These are phyloP conservation scores for Rotaria magnacalcarata DNA, from an alignment of 2,888 invertebrate genomes.

Conservation along the genomic window DNA sequence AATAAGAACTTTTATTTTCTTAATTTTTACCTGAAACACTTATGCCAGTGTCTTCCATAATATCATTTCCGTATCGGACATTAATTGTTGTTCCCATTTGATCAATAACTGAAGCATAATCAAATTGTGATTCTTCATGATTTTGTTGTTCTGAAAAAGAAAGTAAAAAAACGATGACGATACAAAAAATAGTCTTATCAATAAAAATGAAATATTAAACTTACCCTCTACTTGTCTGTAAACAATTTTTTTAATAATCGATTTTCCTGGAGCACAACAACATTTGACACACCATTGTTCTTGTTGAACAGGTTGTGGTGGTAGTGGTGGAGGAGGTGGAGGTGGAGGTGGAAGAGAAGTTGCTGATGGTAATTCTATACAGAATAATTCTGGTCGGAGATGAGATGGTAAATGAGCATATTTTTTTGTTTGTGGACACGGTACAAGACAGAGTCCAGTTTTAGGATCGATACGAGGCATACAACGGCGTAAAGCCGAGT, in stretches of 20 bases:
- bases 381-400: conserved; percentile 20
- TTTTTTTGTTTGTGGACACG: not conserved
- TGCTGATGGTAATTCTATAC: not conserved
- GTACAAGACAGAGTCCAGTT: not conserved
- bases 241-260: not conserved
- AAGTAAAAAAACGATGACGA: not conserved
- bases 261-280: not conserved
- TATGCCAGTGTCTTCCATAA: not conserved
- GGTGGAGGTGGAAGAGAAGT: not conserved
- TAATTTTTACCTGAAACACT: not conserved
- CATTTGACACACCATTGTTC: not conserved
- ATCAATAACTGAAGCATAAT: not conserved
- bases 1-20: not conserved
- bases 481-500: not conserved
- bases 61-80: not conserved
- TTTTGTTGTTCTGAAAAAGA: not conserved
- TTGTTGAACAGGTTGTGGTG: not conserved
- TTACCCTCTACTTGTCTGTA: not conserved
- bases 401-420: conserved; percentile 32
- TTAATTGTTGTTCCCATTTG: not conserved
- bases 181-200: too few relatives aligned
- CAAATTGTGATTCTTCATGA: not conserved
- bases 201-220: not conserved
- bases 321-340: not conserved
- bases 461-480: not conserved